Percentiles rank a stretch among this genome's conserved stretches.
Evolutionary conservation across 2,888 invertebrate species (phyloP).

Genomic region (Folsomia candida): DNA sequence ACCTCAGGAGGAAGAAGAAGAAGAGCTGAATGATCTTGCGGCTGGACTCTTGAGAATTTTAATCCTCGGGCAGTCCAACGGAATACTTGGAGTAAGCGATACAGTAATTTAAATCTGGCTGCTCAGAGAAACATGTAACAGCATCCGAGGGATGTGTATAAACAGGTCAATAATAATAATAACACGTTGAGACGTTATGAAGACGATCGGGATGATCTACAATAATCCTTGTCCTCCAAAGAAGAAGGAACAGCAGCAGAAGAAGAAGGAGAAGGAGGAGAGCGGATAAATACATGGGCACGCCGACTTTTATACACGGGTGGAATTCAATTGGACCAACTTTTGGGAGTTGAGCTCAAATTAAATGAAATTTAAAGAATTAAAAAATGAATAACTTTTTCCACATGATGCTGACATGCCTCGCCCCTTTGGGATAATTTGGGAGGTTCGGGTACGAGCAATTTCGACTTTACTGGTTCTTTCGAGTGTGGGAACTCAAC

Average conservation of each 20-base stretch:
- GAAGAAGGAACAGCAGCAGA: no score
- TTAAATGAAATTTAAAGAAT: conserved; percentile 22
- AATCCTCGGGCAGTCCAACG: not conserved
- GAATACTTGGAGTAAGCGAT: no score
- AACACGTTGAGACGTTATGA: not conserved
- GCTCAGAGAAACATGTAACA: not conserved
- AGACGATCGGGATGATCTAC: no score
- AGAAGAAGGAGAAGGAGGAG: not conserved
- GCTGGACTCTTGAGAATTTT: not conserved
- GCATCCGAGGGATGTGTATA: not conserved
- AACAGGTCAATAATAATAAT: not conserved
- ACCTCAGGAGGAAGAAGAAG: not conserved
- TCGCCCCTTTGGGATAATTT: conserved; percentile 15
- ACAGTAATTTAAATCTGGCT: no score
- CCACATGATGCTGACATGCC: conserved; percentile 9
- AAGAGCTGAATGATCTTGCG: not conserved
- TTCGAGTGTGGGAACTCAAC: not conserved
- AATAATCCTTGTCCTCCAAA: not conserved
- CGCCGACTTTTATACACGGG: no score
- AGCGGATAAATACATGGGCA: no score
- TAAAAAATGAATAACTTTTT: conserved; percentile 20
- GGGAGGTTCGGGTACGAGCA: not conserved
- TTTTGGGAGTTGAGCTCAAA: conserved; percentile 9
- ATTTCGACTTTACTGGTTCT: not conserved
- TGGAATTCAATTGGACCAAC: not conserved